These are phyloP conservation scores for Corydoras sp. DNA, from an alignment of 2,113 vertebrate species.

Conservation along the genomic window DNA sequence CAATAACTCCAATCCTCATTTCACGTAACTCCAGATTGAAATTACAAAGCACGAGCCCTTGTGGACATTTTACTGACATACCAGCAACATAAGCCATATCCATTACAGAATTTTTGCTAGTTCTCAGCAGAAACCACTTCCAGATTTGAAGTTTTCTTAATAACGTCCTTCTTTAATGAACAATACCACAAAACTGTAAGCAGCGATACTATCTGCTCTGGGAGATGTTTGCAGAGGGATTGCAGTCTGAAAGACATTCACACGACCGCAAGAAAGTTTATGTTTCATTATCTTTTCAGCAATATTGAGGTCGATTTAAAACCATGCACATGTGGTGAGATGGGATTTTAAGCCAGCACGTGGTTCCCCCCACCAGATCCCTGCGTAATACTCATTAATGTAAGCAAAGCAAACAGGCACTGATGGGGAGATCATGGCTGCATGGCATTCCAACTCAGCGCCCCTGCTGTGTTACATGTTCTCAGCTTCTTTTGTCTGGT, in stretches of 20 bases:
- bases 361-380: slow-evolving; percentile 17
- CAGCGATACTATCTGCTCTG: neutral
- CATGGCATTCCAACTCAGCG: slow-evolving; percentile 32
- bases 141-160: neutral
- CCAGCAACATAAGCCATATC: no score
- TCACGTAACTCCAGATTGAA: neutral
- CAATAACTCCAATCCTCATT: slow-evolving; percentile 5
- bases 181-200: neutral
- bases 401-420: slow-evolving; percentile 41
- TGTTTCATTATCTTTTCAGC: slow-evolving; percentile 4
- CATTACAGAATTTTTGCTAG: neutral
- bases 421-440: slow-evolving; percentile 36
- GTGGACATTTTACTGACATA: neutral
- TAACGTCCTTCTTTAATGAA: neutral
- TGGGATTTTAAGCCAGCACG: slow-evolving; percentile 6
- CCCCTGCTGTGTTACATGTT: slow-evolving; percentile 43
- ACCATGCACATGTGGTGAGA: slow-evolving; percentile 6
- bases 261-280: slow-evolving; percentile 8
- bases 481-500: slow-evolving; percentile 44
- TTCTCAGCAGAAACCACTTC: neutral
- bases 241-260: neutral
- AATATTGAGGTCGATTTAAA: neutral
- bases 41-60: slow-evolving; percentile 3
- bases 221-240: neutral
- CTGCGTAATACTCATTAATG: slow-evolving; percentile 7